Base-by-base conservation (phyloP, 2,888 invertebrate genomes). In the Rhorus exstirpatorius region DNA sequence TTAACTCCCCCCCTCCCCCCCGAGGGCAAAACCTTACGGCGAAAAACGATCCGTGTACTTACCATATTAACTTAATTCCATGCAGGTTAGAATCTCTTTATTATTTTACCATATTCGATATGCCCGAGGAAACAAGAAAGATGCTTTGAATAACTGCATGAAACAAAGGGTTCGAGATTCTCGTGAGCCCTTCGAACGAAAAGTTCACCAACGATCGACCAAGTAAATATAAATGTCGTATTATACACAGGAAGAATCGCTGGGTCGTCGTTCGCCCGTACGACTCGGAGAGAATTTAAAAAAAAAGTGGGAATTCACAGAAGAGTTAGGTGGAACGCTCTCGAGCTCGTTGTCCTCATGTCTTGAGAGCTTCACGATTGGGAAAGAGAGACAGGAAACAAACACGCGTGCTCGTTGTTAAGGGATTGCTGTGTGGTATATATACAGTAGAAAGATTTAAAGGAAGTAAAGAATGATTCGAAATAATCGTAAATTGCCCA, bases 401-500 rank as follows among this genome's bases (percentile, higher is more conserved):
- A 79, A 67, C 67, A 74, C 76, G 76, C 65, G 58, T 65, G 67
- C 65, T 21, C 53, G 35, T 55, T 79, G 71, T 31, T 61, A 24
- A 44, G 38, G 51, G 17, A 70, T 55, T 17, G 14, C 24, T 24
- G 38, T 68, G 58, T n/a, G 58, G 38, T 21, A n/a, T n/a, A n/a
- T n/a, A n/a, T n/a, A n/a, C 51, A n/a, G 51, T 41, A 21, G 51
- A 51, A 21, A 67, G 55, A 55, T 61, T 55, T 63, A 72, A 72
- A 67, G 76, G 53, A 77, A 65, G 58, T 49, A 44, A 70, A 61
- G 61, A 76, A 81, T 58, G 63, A 79, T 71, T 58, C 55, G 24
- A 46, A 38, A 26, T 53, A 70, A 77, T 78, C 74, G 78, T 83
- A 83, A 83, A 83, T 83, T 74, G 58, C 65, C 78, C 51, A 83